Conservation (phyloP, 1,140 invertebrate genomes). For the Kradibia gibbosae region DNA sequence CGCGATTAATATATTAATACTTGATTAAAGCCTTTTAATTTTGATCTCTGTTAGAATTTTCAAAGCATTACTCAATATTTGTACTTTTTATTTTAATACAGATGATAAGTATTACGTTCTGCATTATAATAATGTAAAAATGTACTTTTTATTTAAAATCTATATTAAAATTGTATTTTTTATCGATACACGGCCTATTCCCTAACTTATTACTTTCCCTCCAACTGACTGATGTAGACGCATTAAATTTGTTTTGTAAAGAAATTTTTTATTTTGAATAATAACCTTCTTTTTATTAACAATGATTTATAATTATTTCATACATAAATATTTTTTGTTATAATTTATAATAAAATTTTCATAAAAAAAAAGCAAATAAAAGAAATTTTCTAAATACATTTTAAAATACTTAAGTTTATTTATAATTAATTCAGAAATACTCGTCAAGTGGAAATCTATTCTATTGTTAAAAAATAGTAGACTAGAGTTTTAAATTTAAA, state of each 20-base stretch:
- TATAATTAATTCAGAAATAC: too few species aligned
- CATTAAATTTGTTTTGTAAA: too few species aligned
- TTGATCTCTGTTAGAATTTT: slow-evolving; percentile 39
- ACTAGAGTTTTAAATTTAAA: too few species aligned
- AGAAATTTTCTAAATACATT: not conserved
- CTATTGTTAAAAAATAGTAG: too few species aligned
- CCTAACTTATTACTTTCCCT: slow-evolving; percentile 10
- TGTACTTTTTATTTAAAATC: slow-evolving; percentile 47
- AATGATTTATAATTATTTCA: slow-evolving; percentile 33
- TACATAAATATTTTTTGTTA: slow-evolving; percentile 33
- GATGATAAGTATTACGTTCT: slow-evolving; percentile 29
- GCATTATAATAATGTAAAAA: slow-evolving; percentile 31
- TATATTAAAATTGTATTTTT: slow-evolving; percentile 46
- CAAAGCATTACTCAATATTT: slow-evolving; percentile 38
- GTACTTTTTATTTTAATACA: slow-evolving; percentile 43
- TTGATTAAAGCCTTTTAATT: slow-evolving; percentile 25
- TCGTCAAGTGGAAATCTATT: too few species aligned
- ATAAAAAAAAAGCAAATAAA: slow-evolving; percentile 18
- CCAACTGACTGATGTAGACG: too few species aligned
- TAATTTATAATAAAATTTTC: too few species aligned
- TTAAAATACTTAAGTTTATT: too few species aligned
- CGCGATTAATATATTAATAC: not conserved
- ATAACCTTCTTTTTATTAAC: slow-evolving; percentile 30
- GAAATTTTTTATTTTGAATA: not conserved
- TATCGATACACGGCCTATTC: slow-evolving; percentile 18